Conservation (phyloP, 2,888 invertebrate species). For the Eupithecia insigniata region DNA sequence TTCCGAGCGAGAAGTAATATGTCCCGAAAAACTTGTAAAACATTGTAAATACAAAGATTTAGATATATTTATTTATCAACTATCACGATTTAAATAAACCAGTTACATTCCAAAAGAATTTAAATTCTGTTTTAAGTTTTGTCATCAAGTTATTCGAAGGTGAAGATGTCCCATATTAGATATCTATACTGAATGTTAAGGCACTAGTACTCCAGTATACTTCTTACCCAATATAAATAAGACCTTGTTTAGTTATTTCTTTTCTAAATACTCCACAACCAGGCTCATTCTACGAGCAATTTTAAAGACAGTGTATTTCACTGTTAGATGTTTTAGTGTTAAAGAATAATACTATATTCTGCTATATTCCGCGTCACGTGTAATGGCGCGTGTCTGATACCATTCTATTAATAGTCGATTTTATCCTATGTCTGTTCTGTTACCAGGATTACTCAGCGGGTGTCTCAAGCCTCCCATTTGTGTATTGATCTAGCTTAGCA, state of each 20-base stretch:
- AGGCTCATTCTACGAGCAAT: constrained; percentile 48
- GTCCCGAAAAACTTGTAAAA: no score
- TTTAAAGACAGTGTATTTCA: constrained; percentile 47
- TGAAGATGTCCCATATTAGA: neutral
- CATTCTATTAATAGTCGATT: constrained; percentile 74
- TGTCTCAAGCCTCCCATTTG: constrained; percentile 53
- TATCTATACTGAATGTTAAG: no score
- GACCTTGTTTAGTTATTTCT: neutral
- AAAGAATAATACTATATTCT: constrained; percentile 54
- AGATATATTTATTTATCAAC: no score
- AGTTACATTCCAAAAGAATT: no score
- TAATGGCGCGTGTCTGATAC: constrained; percentile 70
- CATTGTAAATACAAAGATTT: no score
- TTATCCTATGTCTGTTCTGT: constrained; percentile 65
- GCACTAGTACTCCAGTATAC: no score
- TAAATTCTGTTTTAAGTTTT: no score
- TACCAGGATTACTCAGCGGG: constrained; percentile 68
- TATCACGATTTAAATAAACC: no score
- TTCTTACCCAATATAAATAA: neutral
- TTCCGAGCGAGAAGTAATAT: no score
- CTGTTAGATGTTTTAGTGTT: neutral
- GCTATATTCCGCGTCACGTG: constrained; percentile 64
- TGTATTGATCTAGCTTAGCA: neutral
- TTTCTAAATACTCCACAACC: neutral
- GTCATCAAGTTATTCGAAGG: no score